Percentiles rank a stretch among this genome's conserved stretches.
These are phyloP conservation scores for Pseudomyrmex sp. DNA, from an alignment of 1,140 invertebrate genomes.

Conservation along the genomic window DNA sequence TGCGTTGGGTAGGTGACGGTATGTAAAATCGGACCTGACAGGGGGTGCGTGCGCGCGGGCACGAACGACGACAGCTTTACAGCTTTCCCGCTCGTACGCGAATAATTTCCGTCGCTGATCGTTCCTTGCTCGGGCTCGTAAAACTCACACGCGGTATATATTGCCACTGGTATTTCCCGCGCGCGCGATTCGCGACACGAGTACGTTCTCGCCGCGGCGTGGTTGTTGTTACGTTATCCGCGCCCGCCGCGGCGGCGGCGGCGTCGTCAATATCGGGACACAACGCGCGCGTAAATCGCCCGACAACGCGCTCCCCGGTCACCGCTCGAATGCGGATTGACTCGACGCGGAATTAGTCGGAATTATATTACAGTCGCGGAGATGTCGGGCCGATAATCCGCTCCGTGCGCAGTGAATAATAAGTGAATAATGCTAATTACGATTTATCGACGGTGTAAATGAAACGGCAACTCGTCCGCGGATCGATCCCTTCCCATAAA, in stretches of 20 bases:
- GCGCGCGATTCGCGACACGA: constrained; percentile 9
- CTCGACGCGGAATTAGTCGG: constrained; percentile 4
- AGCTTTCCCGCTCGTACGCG: constrained; percentile 51
- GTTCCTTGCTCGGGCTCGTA: constrained; percentile 47
- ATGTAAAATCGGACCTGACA: constrained; percentile 67
- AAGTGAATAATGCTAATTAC: constrained; percentile 46
- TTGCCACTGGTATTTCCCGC: not conserved
- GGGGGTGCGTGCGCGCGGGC: constrained; percentile 15
- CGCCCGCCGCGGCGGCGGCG: not conserved
- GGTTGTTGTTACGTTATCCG: constrained; percentile 4
- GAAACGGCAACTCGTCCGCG: constrained; percentile 35
- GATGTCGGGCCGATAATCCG: constrained; percentile 22
- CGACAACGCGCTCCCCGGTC: too few species aligned
- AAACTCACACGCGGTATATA: constrained; percentile 25
- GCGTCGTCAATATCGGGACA: constrained; percentile 13
- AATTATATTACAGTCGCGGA: not conserved
- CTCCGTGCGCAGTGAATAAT: constrained; percentile 17
- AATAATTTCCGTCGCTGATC: constrained; percentile 69
- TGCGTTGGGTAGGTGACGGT: constrained; percentile 42
- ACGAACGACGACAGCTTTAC: constrained; percentile 57
- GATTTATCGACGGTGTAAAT: constrained; percentile 43
- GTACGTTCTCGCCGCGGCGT: not conserved
- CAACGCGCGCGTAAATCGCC: not conserved
- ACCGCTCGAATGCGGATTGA: constrained; percentile 23
- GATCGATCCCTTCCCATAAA: constrained; percentile 26